Conservation (phyloP, 2,888 invertebrate species). For the Drosophila buzzatii region DNA sequence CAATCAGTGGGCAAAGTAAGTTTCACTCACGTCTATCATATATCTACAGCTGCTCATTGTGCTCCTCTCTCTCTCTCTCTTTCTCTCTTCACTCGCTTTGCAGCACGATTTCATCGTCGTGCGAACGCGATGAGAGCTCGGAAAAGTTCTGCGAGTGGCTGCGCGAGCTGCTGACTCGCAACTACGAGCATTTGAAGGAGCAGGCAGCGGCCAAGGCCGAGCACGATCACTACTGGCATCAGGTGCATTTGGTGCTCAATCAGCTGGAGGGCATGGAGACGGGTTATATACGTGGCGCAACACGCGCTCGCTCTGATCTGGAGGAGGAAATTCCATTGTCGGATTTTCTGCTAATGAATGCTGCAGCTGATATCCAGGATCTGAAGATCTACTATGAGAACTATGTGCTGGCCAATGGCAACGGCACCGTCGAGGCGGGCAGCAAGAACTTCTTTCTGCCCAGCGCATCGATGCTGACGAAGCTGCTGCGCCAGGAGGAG, state of each 20-base stretch:
- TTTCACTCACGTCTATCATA: not conserved
- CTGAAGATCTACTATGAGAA: slow-evolving; percentile 84
- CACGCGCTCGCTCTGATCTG: slow-evolving; percentile 88
- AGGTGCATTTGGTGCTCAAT: slow-evolving; percentile 91
- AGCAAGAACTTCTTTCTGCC: slow-evolving; percentile 88
- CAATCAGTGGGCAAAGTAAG: slow-evolving; percentile 90
- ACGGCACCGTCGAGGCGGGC: slow-evolving; percentile 51
- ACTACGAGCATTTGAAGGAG: slow-evolving; percentile 89
- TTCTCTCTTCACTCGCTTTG: not conserved
- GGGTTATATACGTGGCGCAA: slow-evolving; percentile 90
- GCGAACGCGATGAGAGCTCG: slow-evolving; percentile 83
- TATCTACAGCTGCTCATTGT: not conserved
- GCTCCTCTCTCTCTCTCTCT: not conserved
- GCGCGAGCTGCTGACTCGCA: slow-evolving; percentile 87
- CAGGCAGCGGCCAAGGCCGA: slow-evolving; percentile 88
- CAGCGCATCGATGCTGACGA: slow-evolving; percentile 84
- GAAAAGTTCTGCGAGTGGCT: slow-evolving; percentile 85
- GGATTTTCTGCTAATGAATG: slow-evolving; percentile 91
- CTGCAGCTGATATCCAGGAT: slow-evolving; percentile 91
- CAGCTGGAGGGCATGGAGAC: slow-evolving; percentile 92
- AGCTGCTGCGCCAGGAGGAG: slow-evolving; percentile 69
- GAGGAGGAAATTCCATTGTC: slow-evolving; percentile 88
- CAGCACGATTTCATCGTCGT: slow-evolving; percentile 84
- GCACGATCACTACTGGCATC: slow-evolving; percentile 92
- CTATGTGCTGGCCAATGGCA: slow-evolving; percentile 72